Conservation (phyloP, 1,140 invertebrate species). For the Megalopta genalis region DNA sequence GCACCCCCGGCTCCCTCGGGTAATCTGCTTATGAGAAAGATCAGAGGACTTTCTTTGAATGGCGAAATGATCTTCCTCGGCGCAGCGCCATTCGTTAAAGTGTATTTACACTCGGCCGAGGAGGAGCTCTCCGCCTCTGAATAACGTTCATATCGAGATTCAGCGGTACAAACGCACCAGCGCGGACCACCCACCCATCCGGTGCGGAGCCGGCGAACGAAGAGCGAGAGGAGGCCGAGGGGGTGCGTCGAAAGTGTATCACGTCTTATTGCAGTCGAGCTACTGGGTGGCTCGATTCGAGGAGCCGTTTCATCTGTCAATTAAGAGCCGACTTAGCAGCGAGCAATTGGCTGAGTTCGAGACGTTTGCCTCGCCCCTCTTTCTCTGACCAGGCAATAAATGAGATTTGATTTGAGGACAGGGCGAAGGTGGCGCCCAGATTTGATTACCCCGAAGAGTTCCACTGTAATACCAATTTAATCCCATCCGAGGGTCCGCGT, state of each 20-base stretch:
- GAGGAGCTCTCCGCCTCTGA: constrained; percentile 5
- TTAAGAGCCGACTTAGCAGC: constrained; percentile 44
- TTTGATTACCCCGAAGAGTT: constrained; percentile 29
- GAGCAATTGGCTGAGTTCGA: constrained; percentile 41
- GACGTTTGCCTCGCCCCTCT: neutral
- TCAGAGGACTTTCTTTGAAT: neutral
- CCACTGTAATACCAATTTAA: constrained; percentile 24
- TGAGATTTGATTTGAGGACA: constrained; percentile 42
- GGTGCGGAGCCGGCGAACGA: too few species aligned
- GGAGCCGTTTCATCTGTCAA: constrained; percentile 47
- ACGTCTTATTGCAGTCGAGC: constrained; percentile 29
- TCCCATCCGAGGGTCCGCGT: neutral
- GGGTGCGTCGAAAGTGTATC: constrained; percentile 3
- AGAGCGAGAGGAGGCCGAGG: too few species aligned
- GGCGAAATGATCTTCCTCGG: neutral
- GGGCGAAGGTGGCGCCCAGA: constrained; percentile 27
- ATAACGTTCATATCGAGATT: constrained; percentile 12
- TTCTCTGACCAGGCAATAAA: constrained; percentile 17
- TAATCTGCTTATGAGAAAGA: constrained; percentile 1
- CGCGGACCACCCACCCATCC: neutral
- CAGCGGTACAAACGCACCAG: neutral
- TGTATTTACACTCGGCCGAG: constrained; percentile 4
- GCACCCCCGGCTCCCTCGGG: neutral
- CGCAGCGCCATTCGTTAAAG: constrained; percentile 10
- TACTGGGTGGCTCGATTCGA: constrained; percentile 7